Base-by-base conservation (phyloP, 2,888 invertebrate genomes). In the Tinea semifulvella region DNA sequence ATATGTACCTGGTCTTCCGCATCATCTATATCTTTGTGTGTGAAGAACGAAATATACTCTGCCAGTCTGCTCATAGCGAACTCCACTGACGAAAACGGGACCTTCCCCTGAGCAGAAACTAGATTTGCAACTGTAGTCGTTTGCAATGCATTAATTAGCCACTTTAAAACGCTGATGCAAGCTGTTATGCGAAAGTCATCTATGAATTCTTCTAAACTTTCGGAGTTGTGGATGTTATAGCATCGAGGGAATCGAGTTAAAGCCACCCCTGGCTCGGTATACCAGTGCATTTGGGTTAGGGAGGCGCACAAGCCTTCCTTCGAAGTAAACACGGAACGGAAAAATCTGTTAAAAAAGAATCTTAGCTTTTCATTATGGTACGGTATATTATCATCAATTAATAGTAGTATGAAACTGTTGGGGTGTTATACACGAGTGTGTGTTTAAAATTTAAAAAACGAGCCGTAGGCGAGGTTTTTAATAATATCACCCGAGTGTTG, bases 161-260 rank as follows among this genome's bases (percentile, higher is more conserved):
- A 91, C 65, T 93, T 91, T 28, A 97, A 73, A 39, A 94, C 76
- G 52, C 91, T 88, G 54, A 94, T 86, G 63, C 96, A 96, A 1
- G 95, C 92, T 1, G 96, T 96, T 52, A 93, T 79, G 59, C 94
- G 88, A 63, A 91, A 97, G 70, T 97, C 96, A 49, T 95, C 93
- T 48, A 92, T 82, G 60, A 94, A 94, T 47, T 91, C 89, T 56
- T 87, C 86, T 59, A 91, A 84, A 61, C 94, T 94, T 52, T 94
- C 94, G 0, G 88, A 86, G 60, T 89, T 89, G 61, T 90, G 88
- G 52, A 94, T 86, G 68, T 90, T 88, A 71, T 93, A 95, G 63
- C 94, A 94, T 22, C 96, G 85, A 0, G 96, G 96, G 65, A 93
- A 96, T 52, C 89, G 88, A 5, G 91, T 88, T 51, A 89, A 81